These are phyloP conservation scores for Chrysodeixis includens DNA, from an alignment of 2,888 invertebrate species.

Conservation along the genomic window DNA sequence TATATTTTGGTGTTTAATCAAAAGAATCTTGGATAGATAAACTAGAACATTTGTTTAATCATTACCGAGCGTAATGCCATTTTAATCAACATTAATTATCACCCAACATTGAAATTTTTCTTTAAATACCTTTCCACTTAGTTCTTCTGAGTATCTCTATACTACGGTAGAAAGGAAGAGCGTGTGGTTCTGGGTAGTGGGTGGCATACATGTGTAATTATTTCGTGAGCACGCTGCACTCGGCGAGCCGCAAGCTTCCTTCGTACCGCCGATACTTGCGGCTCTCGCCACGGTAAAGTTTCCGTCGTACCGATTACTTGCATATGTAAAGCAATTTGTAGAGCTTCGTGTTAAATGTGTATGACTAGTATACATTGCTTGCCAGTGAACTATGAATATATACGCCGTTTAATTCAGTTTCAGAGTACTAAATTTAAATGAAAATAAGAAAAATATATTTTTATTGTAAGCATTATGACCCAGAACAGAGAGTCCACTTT, in stretches of 20 bases:
- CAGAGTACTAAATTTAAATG: too few species aligned
- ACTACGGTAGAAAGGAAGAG: conserved; percentile 5
- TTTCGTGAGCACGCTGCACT: conserved; percentile 40
- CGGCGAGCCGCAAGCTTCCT: conserved; percentile 26
- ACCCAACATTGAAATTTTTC: too few species aligned
- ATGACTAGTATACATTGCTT: neutral
- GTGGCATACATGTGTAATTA: conserved; percentile 54
- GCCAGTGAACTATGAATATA: too few species aligned
- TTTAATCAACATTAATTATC: too few species aligned
- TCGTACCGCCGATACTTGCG: conserved; percentile 26
- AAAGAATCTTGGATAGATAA: too few species aligned
- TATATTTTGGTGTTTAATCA: too few species aligned
- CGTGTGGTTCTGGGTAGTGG: conserved; percentile 29
- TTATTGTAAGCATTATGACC: neutral
- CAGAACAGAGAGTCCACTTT: neutral
- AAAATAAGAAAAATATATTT: neutral
- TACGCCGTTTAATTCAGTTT: too few species aligned
- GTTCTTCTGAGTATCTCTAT: conserved; percentile 12
- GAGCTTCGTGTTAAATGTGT: neutral
- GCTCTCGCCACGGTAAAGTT: conserved; percentile 37
- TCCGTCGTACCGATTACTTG: conserved; percentile 27
- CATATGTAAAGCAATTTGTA: neutral
- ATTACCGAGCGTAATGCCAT: too few species aligned
- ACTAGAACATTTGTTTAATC: too few species aligned
- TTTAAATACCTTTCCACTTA: conserved; percentile 12